Evolutionary conservation across 2,113 vertebrate species (phyloP).

Genomic region (Nycticorax nycticorax): DNA sequence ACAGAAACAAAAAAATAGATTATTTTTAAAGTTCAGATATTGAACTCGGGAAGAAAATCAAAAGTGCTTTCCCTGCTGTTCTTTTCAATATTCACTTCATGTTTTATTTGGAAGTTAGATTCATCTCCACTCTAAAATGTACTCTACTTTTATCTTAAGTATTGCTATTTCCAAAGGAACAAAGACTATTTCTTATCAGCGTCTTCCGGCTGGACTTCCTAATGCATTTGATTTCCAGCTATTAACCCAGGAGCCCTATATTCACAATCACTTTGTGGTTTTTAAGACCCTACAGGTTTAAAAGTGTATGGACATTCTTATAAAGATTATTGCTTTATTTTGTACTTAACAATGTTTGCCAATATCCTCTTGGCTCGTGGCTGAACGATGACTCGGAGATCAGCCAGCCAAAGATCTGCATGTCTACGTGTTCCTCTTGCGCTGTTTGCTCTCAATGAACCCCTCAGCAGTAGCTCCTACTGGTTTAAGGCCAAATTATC

Average conservation of each 20-base stretch:
- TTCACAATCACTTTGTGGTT: constrained; percentile 39
- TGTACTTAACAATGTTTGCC: constrained; percentile 29
- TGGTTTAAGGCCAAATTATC: not conserved
- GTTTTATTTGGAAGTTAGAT: constrained; percentile 59
- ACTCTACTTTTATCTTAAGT: constrained; percentile 58
- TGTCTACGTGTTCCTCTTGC: not conserved
- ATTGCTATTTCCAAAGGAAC: constrained; percentile 58
- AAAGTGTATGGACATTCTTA: not conserved
- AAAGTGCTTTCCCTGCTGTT: constrained; percentile 23
- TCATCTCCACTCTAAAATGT: constrained; percentile 8
- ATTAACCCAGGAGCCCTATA: constrained; percentile 74
- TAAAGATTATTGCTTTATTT: constrained; percentile 36
- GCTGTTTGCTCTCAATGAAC: not conserved
- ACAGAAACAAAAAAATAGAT: constrained; percentile 22
- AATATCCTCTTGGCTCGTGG: constrained; percentile 2
- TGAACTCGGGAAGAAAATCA: constrained; percentile 10
- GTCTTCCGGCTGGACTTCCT: constrained; percentile 67
- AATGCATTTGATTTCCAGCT: constrained; percentile 69
- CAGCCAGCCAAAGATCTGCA: not conserved
- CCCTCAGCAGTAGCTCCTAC: not conserved
- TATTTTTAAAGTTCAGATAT: constrained; percentile 25
- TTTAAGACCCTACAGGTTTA: constrained; percentile 16
- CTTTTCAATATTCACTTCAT: constrained; percentile 57
- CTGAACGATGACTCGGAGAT: constrained; percentile 8
- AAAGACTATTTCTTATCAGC: constrained; percentile 69